Base-by-base conservation (phyloP, 2,888 invertebrate species). In the Xylota segnis region DNA sequence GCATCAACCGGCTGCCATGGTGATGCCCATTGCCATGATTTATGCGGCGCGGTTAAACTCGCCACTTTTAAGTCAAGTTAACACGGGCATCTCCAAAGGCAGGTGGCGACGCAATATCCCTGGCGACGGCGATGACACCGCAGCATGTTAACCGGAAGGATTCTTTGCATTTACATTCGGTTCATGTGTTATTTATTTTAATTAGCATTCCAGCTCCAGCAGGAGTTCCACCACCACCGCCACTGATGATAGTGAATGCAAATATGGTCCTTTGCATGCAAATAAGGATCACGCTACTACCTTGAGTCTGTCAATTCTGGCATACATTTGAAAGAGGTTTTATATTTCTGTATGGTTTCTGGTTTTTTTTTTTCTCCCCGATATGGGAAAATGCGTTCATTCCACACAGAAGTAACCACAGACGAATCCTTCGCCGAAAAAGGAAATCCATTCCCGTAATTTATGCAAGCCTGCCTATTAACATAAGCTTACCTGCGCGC, bases 101-200 rank as follows among this genome's bases (percentile, higher is more conserved):
- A 70, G 54, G 65, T 81, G 74, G 68, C 65, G 68, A 75, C 63
- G 71, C 52, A 43, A 54, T 75, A 40, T 81, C 74, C 65, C 54
- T 63, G 16, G 47, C 45, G 34, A 59, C 27, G 14, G 5, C 37
- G 27, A 43, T 56, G 40, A 61, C 43, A 18, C 9, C 47, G 47
- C 12, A 47, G 47, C 12, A 47, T 54, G 79, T 74, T 43, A 68
- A 47, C 61, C 63, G n/a, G 52, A 32, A 52, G 34, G 45, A 66
- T 70, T 43, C 47, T 29, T 68, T 65, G 54, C 43, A 52, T 65
- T 74, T 79, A 68, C 68, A 68, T 74, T 27, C 50, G 47, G 56
- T 50, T 84, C 75, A 81, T 84, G 70, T 74, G 75, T 81, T 84
- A 84, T 84, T 84, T 84, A 84, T 84, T 76, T 84, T 84, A 84